Conservation (phyloP, 2,797 vertebrate species). For the Bradypodion ventrale region DNA sequence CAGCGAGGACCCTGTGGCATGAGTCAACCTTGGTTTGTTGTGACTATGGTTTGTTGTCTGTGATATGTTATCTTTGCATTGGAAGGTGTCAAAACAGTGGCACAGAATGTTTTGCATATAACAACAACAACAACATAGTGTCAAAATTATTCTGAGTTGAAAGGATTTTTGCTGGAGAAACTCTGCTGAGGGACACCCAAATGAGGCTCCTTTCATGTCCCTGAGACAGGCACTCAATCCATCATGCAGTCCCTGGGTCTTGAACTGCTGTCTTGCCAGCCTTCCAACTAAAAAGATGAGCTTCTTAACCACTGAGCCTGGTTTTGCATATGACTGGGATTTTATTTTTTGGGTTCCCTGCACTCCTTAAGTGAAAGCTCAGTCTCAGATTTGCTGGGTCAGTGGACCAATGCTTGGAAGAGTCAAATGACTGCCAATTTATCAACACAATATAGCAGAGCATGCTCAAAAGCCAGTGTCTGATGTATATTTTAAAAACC, state of each 20-base stretch:
- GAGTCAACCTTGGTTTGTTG: slow-evolving; percentile 18
- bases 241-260: too few relatives aligned
- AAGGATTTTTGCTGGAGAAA: too few relatives aligned
- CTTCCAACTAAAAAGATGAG: too few relatives aligned
- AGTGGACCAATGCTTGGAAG: neutral
- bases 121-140: too few relatives aligned
- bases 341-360: neutral
- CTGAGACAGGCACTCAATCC: too few relatives aligned
- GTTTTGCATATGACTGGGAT: neutral
- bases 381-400: neutral
- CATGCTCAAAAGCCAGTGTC: neutral
- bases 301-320: too few relatives aligned
- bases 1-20: neutral
- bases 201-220: too few relatives aligned
- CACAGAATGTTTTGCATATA: neutral
- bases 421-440: too few relatives aligned
- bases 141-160: too few relatives aligned
- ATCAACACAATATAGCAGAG: neutral
- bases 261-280: too few relatives aligned
- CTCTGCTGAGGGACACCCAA: too few relatives aligned
- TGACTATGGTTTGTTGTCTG: slow-evolving; percentile 36
- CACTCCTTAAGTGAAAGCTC: neutral
- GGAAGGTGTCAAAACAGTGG: neutral
- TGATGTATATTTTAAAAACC: neutral
- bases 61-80: slow-evolving; percentile 30